Percentiles rank a stretch among this genome's conserved stretches.
Evolutionary conservation across 2,888 invertebrate genomes (phyloP).

Genomic region (Eurois occulta): DNA sequence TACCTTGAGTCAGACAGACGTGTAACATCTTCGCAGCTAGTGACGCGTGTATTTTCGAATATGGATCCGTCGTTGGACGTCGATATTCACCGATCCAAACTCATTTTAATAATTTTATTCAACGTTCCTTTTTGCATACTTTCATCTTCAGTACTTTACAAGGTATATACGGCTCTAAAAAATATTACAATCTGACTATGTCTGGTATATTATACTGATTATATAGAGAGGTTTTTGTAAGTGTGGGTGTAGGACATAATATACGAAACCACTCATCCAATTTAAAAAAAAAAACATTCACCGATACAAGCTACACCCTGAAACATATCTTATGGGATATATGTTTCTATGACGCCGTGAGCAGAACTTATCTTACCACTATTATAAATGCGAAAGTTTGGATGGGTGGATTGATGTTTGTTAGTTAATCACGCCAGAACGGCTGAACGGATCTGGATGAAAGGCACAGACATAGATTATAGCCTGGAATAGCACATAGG

Average conservation of each 20-base stretch:
- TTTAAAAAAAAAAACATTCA: not conserved
- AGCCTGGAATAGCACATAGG: too few relatives aligned
- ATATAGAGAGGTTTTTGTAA: not conserved
- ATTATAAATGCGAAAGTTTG: not conserved
- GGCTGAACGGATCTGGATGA: not conserved
- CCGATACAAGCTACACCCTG: too few relatives aligned
- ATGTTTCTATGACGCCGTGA: not conserved
- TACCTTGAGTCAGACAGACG: conserved; percentile 26
- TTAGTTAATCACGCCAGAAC: not conserved
- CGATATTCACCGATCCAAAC: too few relatives aligned
- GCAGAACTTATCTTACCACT: not conserved
- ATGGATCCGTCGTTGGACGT: not conserved
- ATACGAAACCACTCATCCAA: not conserved
- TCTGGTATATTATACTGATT: too few relatives aligned
- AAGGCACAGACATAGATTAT: not conserved
- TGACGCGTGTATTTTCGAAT: conserved; percentile 22
- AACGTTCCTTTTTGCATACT: too few relatives aligned
- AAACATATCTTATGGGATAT: too few relatives aligned
- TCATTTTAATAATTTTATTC: not conserved
- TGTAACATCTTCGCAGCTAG: conserved; percentile 29
- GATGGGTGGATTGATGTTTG: not conserved
- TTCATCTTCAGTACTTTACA: not conserved
- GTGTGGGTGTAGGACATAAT: not conserved
- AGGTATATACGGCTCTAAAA: not conserved
- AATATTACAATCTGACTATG: not conserved